Base-by-base conservation (phyloP, 1,140 invertebrate species). In the Ectropis grisescens region DNA sequence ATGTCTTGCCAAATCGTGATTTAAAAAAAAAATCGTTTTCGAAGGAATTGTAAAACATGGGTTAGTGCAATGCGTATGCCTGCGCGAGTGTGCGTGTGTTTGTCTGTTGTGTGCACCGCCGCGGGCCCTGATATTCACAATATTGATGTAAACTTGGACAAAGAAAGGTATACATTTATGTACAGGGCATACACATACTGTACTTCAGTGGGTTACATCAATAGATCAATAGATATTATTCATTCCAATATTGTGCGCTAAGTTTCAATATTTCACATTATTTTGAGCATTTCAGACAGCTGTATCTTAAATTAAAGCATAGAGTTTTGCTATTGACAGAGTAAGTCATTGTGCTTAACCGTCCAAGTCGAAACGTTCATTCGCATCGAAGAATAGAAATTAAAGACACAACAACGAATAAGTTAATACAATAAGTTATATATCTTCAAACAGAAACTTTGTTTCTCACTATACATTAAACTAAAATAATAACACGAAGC, bases 291-390 rank as follows among this genome's bases (percentile, higher is more conserved):
- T 51, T 56, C 55, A 57, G 68, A 78, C 72, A 80, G 71, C 60
- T 68, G 71, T 74, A 54, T 65, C 42, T 58, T 65, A 67, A 42
- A 57, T 53, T 56, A 59, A 66, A 78, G 62, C 61, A 60, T 58
- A 65, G 42, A 71, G 74, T 79, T 78, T 80, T 80, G 75, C 75
- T 80, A 80, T 80, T 80, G 75, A 80, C 75, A 72, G 56, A 52
- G 57, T 57, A 52, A 42, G 32, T 50, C 41, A 53, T 44, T 57
- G 51, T 43, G 56, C 60, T 45, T 59, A 50, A 37, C 35, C 42
- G 38, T 52, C 32, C 12, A 45, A 55, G 44, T 49, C 37, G 51
- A 65, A 54, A 60, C 49, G 36, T 48, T 44, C 40, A 54, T 39
- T 47, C 41, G 28, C 23, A 29, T 29, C 6, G 33, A 29, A 46